Evolutionary conservation across 2,888 invertebrate species (phyloP).

Genomic region (Adela reaumurella): DNA sequence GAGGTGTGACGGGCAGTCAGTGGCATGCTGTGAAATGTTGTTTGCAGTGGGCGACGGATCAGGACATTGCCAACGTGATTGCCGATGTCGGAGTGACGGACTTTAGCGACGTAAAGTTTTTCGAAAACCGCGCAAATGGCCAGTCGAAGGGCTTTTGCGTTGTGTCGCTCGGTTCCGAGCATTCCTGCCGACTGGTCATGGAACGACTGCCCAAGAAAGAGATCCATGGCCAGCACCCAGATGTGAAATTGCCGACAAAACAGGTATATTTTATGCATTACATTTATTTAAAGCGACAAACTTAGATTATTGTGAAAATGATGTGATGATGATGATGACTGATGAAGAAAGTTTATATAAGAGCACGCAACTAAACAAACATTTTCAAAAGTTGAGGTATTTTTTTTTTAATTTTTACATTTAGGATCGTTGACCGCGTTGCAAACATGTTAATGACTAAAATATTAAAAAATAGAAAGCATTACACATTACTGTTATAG

Average conservation of each 20-base stretch:
- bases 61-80: slow-evolving; percentile 90
- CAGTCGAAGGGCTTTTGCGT: slow-evolving; percentile 99
- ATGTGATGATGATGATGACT: too few relatives aligned
- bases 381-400: too few relatives aligned
- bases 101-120: slow-evolving; percentile 97
- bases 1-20: background rate
- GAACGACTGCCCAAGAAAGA: slow-evolving; percentile 94
- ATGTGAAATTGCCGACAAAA: slow-evolving; percentile 93
- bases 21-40: slow-evolving; percentile 15
- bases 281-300: too few relatives aligned
- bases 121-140: slow-evolving; percentile 97
- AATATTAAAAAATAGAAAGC: too few relatives aligned
- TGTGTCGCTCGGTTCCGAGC: slow-evolving; percentile 89
- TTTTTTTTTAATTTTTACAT: too few relatives aligned
- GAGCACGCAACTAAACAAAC: too few relatives aligned
- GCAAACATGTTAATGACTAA: too few relatives aligned
- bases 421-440: too few relatives aligned
- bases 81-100: slow-evolving; percentile 85
- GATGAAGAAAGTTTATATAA: too few relatives aligned
- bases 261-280: slow-evolving; percentile 61
- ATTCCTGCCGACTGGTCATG: slow-evolving; percentile 83
- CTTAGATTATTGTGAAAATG: too few relatives aligned
- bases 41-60: slow-evolving; percentile 95
- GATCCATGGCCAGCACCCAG: slow-evolving; percentile 91
- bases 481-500: too few relatives aligned